Percentiles rank a stretch among this genome's conserved stretches.
Evolutionary conservation across 2,888 invertebrate genomes (phyloP).

Genomic region (Nowickia ferox): DNA sequence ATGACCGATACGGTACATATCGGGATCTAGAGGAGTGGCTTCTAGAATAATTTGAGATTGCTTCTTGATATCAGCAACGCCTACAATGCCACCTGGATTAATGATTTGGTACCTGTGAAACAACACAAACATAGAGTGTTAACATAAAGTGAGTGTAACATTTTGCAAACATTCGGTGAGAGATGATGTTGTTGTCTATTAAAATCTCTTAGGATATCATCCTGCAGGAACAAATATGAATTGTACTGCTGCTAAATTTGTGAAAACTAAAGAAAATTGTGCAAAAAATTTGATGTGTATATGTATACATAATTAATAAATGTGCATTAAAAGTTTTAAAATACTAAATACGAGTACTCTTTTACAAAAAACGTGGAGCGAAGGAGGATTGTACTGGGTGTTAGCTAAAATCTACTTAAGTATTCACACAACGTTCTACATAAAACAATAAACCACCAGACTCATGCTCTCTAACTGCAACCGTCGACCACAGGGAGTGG

Average conservation of each 20-base stretch:
- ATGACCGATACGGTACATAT: constrained; percentile 98
- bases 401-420: constrained; percentile 31
- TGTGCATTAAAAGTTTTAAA: not conserved
- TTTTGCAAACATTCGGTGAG: constrained; percentile 53
- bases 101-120: constrained; percentile 97
- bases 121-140: constrained; percentile 59
- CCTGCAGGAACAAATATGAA: not conserved
- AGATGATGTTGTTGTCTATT: not conserved
- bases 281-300: constrained; percentile 24
- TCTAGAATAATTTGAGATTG: constrained; percentile 92
- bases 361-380: not conserved
- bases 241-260: not conserved
- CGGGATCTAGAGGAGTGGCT: constrained; percentile 92
- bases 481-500: not conserved
- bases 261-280: constrained; percentile 1
- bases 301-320: constrained; percentile 33
- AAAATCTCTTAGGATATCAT: not conserved
- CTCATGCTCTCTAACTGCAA: not conserved
- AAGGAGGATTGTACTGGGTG: not conserved
- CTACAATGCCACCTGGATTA: constrained; percentile 93
- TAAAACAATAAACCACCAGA: constrained; percentile 34
- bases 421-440: constrained; percentile 27
- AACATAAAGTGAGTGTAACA: constrained; percentile 59
- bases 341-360: not conserved
- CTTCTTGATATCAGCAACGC: constrained; percentile 91